Evolutionary conservation across 2,113 vertebrate genomes (phyloP).

Genomic region (Amblyornis subalaris): DNA sequence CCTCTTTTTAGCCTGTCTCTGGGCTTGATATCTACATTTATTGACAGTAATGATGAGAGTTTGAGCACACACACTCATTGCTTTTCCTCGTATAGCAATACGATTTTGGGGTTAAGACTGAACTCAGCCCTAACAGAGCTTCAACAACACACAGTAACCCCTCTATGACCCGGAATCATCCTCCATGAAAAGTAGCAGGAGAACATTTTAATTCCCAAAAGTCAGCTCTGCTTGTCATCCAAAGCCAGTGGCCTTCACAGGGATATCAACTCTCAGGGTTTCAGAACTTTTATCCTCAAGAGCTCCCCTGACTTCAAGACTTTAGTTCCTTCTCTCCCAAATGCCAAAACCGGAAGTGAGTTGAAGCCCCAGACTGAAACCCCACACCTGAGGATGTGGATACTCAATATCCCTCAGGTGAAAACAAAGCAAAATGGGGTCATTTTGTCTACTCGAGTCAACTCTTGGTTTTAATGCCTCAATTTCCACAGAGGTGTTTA

Average conservation of each 20-base stretch:
- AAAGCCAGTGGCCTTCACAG: background rate
- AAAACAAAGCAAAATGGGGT: accelerated
- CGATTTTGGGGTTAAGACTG: background rate
- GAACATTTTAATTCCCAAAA: background rate
- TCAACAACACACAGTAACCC: background rate
- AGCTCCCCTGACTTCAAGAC: background rate
- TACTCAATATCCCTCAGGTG: background rate
- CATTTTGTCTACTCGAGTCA: background rate
- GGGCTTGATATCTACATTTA: background rate
- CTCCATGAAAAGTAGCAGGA: background rate
- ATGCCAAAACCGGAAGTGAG: background rate
- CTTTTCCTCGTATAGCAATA: background rate
- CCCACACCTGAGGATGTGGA: background rate
- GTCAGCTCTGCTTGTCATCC: background rate
- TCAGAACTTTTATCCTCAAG: background rate
- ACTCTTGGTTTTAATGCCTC: background rate
- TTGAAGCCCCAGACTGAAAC: background rate
- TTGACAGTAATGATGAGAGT: background rate
- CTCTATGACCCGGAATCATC: background rate
- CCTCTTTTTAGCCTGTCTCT: background rate
- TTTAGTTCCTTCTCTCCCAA: background rate
- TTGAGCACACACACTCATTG: background rate
- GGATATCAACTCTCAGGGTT: accelerated
- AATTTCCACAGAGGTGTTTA: background rate
- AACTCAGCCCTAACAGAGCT: background rate